A percentile compares a stretch with the other conserved stretches of the same genome.
These are phyloP conservation scores for Opisthocomus hoazin DNA, from an alignment of 2,113 vertebrate species.

Conservation along the genomic window DNA sequence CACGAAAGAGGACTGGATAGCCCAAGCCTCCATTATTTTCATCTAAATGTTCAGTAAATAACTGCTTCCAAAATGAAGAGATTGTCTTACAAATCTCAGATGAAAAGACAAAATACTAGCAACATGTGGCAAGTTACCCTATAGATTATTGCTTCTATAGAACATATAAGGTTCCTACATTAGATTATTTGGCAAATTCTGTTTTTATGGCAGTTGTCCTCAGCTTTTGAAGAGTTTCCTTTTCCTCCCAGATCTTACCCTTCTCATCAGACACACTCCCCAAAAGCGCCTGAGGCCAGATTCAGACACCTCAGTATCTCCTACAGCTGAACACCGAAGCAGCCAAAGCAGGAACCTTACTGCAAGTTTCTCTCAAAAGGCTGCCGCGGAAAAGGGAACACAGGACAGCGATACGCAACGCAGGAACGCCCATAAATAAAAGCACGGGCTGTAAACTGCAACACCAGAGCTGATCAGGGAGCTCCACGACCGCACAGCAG, in stretches of 20 bases:
- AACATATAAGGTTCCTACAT: neutral
- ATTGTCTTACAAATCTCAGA: neutral
- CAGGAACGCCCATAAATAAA: neutral
- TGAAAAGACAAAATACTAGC: neutral
- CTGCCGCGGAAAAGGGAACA: neutral
- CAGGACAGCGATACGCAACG: neutral
- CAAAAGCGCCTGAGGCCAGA: neutral
- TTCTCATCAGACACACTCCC: neutral
- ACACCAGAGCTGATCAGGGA: neutral
- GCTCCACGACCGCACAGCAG: accelerated
- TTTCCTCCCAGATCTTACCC: neutral
- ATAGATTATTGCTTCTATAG: neutral
- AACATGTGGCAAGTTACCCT: neutral
- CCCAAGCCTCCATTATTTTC: neutral
- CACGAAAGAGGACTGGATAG: neutral
- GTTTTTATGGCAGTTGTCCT: neutral
- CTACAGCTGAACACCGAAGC: neutral
- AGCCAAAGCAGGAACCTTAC: neutral
- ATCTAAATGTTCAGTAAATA: neutral
- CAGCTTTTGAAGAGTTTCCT: neutral
- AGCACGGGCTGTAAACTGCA: neutral
- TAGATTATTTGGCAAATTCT: neutral
- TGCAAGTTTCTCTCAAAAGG: neutral
- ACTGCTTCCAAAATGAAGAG: neutral
- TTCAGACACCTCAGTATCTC: neutral